A percentile compares a stretch with the other conserved stretches of the same genome.
phyloP scores from a whole-genome alignment of 2,113 vertebrate genomes.

The Nannospalax galili region DNA sequence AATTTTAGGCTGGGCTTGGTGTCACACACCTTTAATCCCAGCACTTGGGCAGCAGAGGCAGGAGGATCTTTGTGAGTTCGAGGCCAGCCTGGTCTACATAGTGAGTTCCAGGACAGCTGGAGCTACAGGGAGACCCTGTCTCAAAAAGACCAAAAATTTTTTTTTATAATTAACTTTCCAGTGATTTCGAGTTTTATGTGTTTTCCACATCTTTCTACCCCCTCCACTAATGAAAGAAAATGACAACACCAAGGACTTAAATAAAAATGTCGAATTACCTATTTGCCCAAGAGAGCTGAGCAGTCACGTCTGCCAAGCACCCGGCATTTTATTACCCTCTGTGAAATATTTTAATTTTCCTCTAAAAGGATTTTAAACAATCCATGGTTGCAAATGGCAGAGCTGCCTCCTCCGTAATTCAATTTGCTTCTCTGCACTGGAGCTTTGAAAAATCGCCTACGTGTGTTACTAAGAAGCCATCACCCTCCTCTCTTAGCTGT shows the following conservation, averaged over 20 bases:
- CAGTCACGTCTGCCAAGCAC: conserved; percentile 51
- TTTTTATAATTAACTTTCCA: conserved; percentile 64
- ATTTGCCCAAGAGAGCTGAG: conserved; percentile 51
- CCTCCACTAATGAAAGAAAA: conserved; percentile 60
- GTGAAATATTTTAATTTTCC: conserved; percentile 74
- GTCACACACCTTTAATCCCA: too few species aligned
- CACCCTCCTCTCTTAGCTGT: not conserved
- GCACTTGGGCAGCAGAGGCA: too few species aligned
- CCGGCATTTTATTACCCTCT: conserved; percentile 54
- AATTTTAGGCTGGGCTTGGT: too few species aligned
- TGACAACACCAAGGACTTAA: conserved; percentile 37
- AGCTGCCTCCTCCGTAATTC: conserved; percentile 69
- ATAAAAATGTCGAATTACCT: conserved; percentile 73
- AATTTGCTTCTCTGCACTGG: conserved; percentile 69
- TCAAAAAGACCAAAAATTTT: too few species aligned
- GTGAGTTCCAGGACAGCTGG: too few species aligned
- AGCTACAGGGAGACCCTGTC: too few species aligned
- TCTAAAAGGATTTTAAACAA: conserved; percentile 74
- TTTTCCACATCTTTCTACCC: conserved; percentile 16
- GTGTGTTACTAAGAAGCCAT: not conserved
- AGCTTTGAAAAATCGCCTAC: conserved; percentile 62
- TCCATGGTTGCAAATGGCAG: conserved; percentile 65
- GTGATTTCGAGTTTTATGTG: conserved; percentile 56
- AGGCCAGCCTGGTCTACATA: too few species aligned
- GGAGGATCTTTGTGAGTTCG: too few species aligned